Evolutionary conservation across 2,888 invertebrate genomes (phyloP), one percentile per base, ranked within the genome.

Genomic region (Eupithecia centaureata): DNA sequence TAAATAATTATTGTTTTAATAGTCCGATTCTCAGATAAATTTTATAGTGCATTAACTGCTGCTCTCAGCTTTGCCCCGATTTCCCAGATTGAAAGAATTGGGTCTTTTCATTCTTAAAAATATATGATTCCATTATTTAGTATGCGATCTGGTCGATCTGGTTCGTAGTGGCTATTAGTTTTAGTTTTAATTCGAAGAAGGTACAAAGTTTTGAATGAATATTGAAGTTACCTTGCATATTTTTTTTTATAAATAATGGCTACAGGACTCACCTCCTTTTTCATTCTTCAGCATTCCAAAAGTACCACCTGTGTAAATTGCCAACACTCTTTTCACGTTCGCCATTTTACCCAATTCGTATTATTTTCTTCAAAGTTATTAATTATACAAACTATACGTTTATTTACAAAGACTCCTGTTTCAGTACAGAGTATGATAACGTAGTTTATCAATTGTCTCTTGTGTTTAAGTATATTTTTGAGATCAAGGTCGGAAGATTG

Each of bases 261-360:
- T 30, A 27, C 25, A 52, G 64, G 56, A 54, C 84, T 90, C 85
- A 97, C 98, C 97, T 92, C 97, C 96, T 79, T 95, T 94, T 51
- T 95, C 94, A 86, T 97, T 96, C 76, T 96, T 95, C 82, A 96
- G 94, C 99, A 99, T 99, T 68, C 99, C 99, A 87, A 99, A 98
- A 0, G 99, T 99, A 18, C 99, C 99, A 1, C 99, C 99, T 0
- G 98, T 98, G 86, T 98, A 99, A 22, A 99, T 94, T 15, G 82
- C 89, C 0, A 91, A 76, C 25, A 91, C 81, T 77, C 80, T 79
- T 70, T 81, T 87, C 2, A 68, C 74, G 79, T 79, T 76, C 67
- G 73, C 79, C 89, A 90, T 90, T 77, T 78, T 47, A 22, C 12
- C 4, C 12, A 2, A 10, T 2, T 18, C 47, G 8, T 18, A 1